Evolutionary conservation across 2,888 invertebrate genomes (phyloP).

Genomic region (Venustoraphidia nigricollis): DNA sequence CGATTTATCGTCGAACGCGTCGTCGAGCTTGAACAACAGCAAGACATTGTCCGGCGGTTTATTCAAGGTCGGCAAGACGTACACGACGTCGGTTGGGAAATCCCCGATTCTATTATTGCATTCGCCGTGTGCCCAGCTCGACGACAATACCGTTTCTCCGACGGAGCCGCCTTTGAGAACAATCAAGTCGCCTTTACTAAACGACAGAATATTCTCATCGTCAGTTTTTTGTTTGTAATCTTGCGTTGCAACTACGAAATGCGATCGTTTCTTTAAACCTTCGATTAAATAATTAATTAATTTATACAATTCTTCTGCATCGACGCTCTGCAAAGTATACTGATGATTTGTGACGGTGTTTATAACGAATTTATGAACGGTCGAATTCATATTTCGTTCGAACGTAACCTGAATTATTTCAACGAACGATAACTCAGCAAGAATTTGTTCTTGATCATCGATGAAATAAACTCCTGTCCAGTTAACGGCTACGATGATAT

Average conservation of each 20-base stretch:
- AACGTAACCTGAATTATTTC: slow-evolving; percentile 68
- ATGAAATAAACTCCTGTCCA: slow-evolving; percentile 88
- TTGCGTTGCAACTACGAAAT: slow-evolving; percentile 62
- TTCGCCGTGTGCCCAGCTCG: slow-evolving; percentile 57
- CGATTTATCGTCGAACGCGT: slow-evolving; percentile 30
- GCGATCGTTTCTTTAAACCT: slow-evolving; percentile 72
- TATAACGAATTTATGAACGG: slow-evolving; percentile 53
- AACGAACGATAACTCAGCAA: slow-evolving; percentile 72
- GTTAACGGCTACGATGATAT: slow-evolving; percentile 85
- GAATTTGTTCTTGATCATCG: slow-evolving; percentile 80
- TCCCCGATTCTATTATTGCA: slow-evolving; percentile 59
- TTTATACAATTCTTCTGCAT: slow-evolving; percentile 71
- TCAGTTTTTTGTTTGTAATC: slow-evolving; percentile 39
- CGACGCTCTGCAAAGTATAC: slow-evolving; percentile 78
- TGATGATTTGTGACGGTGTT: slow-evolving; percentile 78
- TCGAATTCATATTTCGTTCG: slow-evolving; percentile 32
- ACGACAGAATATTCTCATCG: slow-evolving; percentile 38
- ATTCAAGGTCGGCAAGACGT: slow-evolving; percentile 68
- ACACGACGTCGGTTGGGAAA: slow-evolving; percentile 75
- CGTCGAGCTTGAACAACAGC: slow-evolving; percentile 45
- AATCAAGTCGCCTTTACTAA: slow-evolving; percentile 64
- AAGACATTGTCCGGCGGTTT: slow-evolving; percentile 55
- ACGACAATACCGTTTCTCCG: slow-evolving; percentile 59
- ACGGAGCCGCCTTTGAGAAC: slow-evolving; percentile 56
- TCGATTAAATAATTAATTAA: slow-evolving; percentile 72